phyloP scores from a whole-genome alignment of 2,797 vertebrate genomes.

The Channa striata region DNA sequence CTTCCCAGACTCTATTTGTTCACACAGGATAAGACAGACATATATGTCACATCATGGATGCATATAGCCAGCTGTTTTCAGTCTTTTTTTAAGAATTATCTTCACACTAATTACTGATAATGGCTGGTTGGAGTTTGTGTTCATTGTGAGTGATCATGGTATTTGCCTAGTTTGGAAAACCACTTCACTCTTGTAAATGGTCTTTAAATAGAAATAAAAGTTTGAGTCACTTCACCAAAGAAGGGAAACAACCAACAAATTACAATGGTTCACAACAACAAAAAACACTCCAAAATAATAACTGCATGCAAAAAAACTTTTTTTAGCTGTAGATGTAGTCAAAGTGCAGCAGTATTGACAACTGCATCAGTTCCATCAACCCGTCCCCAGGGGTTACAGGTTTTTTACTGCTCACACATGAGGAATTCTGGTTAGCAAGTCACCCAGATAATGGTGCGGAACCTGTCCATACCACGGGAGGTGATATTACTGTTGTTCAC shows the following conservation, averaged over 20 bases:
- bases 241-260: slow-evolving; percentile 25
- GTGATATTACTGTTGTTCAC: slow-evolving; percentile 55
- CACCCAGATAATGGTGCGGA: slow-evolving; percentile 77
- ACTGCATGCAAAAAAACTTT: neutral
- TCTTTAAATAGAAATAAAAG: slow-evolving; percentile 35
- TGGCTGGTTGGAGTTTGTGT: slow-evolving; percentile 48
- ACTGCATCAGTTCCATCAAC: neutral
- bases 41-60: too few relatives aligned
- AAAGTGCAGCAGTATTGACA: neutral
- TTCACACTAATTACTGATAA: slow-evolving; percentile 12
- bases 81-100: slow-evolving; percentile 2
- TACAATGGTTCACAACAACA: neutral
- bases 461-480: slow-evolving; percentile 61
- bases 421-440: slow-evolving; percentile 66
- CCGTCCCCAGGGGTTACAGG: slow-evolving; percentile 6
- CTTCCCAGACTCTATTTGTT: neutral
- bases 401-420: slow-evolving; percentile 51
- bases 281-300: slow-evolving; percentile 1
- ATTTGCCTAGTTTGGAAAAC: slow-evolving; percentile 54
- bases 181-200: slow-evolving; percentile 16
- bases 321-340: neutral
- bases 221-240: slow-evolving; percentile 20
- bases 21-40: too few relatives aligned
- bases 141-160: slow-evolving; percentile 42
- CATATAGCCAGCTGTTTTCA: neutral